These are phyloP conservation scores for Dermatophagoides farinae DNA, from an alignment of 1,140 invertebrate species.

Conservation along the genomic window DNA sequence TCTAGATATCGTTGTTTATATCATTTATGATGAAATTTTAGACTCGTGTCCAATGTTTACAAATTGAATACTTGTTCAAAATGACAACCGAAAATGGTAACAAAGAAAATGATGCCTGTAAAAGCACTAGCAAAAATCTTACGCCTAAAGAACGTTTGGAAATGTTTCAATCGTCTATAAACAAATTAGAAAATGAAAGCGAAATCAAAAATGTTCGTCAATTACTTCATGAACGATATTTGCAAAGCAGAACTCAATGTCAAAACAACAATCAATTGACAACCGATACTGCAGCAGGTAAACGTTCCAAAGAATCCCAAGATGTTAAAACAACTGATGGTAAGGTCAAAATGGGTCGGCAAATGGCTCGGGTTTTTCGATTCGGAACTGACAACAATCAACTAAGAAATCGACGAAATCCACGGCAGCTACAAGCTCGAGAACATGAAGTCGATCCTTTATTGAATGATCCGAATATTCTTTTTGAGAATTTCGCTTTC, in stretches of 20 bases:
- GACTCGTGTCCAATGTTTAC: too few species aligned
- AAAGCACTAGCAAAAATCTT: neutral
- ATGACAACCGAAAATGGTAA: too few species aligned
- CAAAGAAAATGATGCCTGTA: too few species aligned
- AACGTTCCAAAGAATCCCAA: neutral
- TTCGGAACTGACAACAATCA: neutral
- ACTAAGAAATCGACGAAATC: neutral
- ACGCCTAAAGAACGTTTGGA: neutral
- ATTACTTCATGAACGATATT: neutral
- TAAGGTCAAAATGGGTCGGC: neutral
- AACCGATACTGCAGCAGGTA: neutral
- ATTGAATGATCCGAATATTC: neutral
- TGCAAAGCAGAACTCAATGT: neutral
- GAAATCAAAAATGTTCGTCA: neutral
- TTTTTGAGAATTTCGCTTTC: conserved; percentile 1
- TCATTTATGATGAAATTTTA: too few species aligned
- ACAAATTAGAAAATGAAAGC: neutral
- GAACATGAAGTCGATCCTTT: neutral
- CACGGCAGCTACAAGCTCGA: neutral
- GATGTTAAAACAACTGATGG: neutral
- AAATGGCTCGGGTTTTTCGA: conserved; percentile 4
- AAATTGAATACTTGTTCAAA: too few species aligned
- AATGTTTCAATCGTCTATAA: neutral
- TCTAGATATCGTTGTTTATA: too few species aligned
- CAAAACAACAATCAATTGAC: neutral